Evolutionary conservation across 2,888 invertebrate genomes (phyloP).

Genomic region (Ptychoptera contaminata): DNA sequence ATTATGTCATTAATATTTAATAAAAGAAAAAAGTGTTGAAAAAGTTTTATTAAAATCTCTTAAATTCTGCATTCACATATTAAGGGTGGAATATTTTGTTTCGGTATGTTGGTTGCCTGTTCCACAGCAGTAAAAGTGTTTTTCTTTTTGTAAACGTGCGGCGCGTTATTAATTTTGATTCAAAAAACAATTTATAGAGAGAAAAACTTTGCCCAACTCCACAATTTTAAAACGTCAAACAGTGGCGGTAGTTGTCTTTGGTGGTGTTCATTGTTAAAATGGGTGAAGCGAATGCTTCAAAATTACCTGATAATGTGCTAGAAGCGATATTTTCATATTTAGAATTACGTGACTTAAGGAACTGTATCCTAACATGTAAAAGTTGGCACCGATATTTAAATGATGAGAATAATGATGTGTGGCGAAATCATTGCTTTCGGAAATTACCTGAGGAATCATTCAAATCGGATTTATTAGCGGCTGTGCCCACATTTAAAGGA

Average conservation of each 20-base stretch:
- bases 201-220: no score
- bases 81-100: no score
- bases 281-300: conserved; percentile 44
- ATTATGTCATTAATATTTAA: no score
- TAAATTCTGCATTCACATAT: no score
- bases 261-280: conserved; percentile 20
- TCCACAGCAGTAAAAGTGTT: no score
- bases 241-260: not conserved
- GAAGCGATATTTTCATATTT: conserved; percentile 87
- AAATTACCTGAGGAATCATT: conserved; percentile 71
- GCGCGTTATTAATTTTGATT: no score
- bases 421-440: conserved; percentile 78
- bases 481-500: conserved; percentile 79
- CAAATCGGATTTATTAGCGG: conserved; percentile 79
- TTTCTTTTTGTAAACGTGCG: no score
- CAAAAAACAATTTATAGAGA: no score
- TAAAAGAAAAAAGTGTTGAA: no score
- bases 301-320: conserved; percentile 63
- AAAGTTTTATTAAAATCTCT: no score
- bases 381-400: conserved; percentile 80
- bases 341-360: conserved; percentile 68
- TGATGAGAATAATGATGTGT: conserved; percentile 90
- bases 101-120: no score
- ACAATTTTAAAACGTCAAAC: not conserved
- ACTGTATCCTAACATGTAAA: conserved; percentile 84